Conservation (phyloP, 1,140 invertebrate species). For the Tyrophagus putrescentiae region DNA sequence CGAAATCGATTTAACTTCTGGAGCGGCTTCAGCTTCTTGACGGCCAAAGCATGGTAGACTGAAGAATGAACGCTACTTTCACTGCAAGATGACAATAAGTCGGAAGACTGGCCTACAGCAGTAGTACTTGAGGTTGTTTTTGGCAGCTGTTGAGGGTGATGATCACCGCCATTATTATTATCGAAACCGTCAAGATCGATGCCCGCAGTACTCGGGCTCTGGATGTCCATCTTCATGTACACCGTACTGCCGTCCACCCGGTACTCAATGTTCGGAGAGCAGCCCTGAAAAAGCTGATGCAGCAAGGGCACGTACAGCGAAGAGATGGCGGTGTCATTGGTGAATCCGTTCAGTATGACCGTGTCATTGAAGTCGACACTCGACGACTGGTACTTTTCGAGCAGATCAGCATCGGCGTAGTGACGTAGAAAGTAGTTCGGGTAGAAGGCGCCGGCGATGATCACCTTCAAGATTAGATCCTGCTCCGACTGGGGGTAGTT, state of each 20-base stretch:
- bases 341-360: constrained; percentile 49
- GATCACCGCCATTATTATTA: too few species aligned
- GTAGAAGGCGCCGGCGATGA: constrained; percentile 69
- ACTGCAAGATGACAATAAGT: background rate
- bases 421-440: constrained; percentile 72
- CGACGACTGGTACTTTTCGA: constrained; percentile 41
- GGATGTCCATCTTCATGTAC: constrained; percentile 19
- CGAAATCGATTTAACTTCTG: background rate
- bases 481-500: constrained; percentile 6
- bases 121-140: too few species aligned
- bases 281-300: constrained; percentile 32
- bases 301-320: constrained; percentile 32
- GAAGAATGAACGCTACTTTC: constrained; percentile 16
- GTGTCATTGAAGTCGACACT: constrained; percentile 44
- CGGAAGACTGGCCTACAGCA: background rate
- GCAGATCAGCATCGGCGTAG: background rate
- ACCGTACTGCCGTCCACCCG: constrained; percentile 35
- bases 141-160: too few species aligned
- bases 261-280: constrained; percentile 30
- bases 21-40: background rate
- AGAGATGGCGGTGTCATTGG: constrained; percentile 56
- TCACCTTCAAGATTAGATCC: constrained; percentile 40
- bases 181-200: too few species aligned
- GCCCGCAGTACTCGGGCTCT: too few species aligned
- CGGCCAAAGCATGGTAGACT: constrained; percentile 19